phyloP scores from a whole-genome alignment of 2,888 invertebrate species.

The Pyralis farinalis region DNA sequence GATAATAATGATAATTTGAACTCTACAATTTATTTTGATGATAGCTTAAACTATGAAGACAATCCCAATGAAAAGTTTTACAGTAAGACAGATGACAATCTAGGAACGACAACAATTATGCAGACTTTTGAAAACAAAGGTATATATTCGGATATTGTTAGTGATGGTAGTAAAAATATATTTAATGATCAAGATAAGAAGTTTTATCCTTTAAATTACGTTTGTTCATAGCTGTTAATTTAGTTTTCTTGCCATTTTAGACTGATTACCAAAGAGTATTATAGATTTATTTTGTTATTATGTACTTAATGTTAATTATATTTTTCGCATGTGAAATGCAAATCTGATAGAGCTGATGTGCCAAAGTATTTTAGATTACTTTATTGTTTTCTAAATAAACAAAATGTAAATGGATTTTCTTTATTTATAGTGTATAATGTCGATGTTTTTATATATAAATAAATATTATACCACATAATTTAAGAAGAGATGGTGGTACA shows the following conservation, averaged over 20 bases:
- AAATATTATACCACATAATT: no score
- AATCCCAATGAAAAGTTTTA: constrained; percentile 45
- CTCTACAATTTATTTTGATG: constrained; percentile 57
- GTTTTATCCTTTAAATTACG: constrained; percentile 51
- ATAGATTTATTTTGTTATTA: constrained; percentile 41
- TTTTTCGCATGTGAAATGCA: constrained; percentile 29
- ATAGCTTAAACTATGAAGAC: constrained; percentile 51
- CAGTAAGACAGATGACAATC: constrained; percentile 26
- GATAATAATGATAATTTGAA: constrained; percentile 32
- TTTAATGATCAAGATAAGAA: constrained; percentile 51
- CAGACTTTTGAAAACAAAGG: constrained; percentile 33
- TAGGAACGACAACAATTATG: constrained; percentile 29
- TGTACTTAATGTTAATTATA: constrained; percentile 32
- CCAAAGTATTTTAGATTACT: constrained; percentile 38
- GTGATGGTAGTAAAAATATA: constrained; percentile 32
- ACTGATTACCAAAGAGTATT: constrained; percentile 67
- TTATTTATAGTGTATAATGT: no score
- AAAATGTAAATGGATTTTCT: constrained; percentile 1
- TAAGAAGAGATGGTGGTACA: no score
- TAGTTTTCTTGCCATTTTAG: constrained; percentile 36
- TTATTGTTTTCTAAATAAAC: constrained; percentile 56
- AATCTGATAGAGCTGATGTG: constrained; percentile 24
- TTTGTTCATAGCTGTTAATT: constrained; percentile 47
- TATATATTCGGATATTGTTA: constrained; percentile 21
- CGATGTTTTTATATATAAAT: no score